Evolutionary conservation across 2,113 vertebrate species (phyloP), one percentile per base, ranked within the genome.

Genomic region (Crocuta crocuta): DNA sequence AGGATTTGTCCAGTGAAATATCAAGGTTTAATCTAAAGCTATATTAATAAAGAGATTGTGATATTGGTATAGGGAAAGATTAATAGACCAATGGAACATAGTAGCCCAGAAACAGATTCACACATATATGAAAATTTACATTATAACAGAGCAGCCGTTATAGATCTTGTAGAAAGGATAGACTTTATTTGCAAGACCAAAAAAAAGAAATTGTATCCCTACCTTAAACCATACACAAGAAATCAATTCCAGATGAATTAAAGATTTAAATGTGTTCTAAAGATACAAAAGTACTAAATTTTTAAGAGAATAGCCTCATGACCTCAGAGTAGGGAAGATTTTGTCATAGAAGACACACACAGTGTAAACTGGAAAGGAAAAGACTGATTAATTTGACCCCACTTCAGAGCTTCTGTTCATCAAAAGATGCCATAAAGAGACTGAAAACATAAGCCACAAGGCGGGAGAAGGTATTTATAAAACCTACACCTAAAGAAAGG

Each of bases 351-450:
- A 76, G 74, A 58, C 28, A 53, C 10, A 85, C 48, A 28, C 66
- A 50, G 31, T 82, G 0, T 26, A 86, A 53, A 31, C 19, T 86
- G 28, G 81, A 86, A 82, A 82, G 43, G 33, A 78, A 88, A 70
- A 53, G 73, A 10, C 7, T 70, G 19, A 81, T 66, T 89, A 82
- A 58, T 61, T 61, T 31, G 61, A 84, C 11, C 33, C 33, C 2
- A 39, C 31, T 70, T 86, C 63, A 86, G 90, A 93, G 80, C 45
- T 85, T 81, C 13, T 87, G 5, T 96, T 94, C 35, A 48, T 95
- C 55, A 70, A 87, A 85, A 92, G 78, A 48, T 73, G 55, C n/a
- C 10, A 7, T 50, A 73, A 92, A 55, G 26, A 92, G 65, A 91
- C 43, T 55, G 17, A 88, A 71, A 88, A 91, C 78, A 89, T 0